Evolutionary conservation across 2,888 invertebrate species (phyloP), one percentile per base, ranked within the genome.

Genomic region (Nemurella pictetii): DNA sequence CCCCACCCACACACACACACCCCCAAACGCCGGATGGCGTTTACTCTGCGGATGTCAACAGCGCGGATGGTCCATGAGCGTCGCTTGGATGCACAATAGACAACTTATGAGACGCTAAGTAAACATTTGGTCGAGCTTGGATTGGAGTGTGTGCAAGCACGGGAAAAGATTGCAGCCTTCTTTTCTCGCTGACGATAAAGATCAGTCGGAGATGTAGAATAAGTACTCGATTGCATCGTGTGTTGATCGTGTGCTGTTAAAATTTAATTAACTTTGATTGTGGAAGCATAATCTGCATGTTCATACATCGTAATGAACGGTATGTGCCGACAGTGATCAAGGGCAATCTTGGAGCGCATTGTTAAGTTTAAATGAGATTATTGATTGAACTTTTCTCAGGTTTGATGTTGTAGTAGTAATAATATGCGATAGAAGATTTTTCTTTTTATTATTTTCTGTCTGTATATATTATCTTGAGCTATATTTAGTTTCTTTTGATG

Each of bases 61-160:
- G 5, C 75, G 75, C 55, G 55, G 55, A 55, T 55, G 1, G 55
- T 12, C 75, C 75, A 25, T 75, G n/a, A 9, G 75, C 75, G 26
- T 27, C 78, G 78, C 78, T 78, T 15, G 28, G 27, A 12, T 3
- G 78, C 78, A 78, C 78, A 78, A 78, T 78, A 29, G 78, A 78
- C 78, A 78, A 78, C 78, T 78, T 78, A 78, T 78, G 78, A 78
- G 30, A 30, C 2, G 30, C 30, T 20, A 78, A 30, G 78, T 78
- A 7, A 78, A 78, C 78, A 78, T 9, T 2, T 4, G 26, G 75
- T 15, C 4, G 78, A 29, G 25, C 78, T 28, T 12, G 12, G 28
- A 29, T 25, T 7, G 3, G 30, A 30, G 78, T 4, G 55, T 9
- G 32, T 3, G 3, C 9, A 3, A 32, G 32, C 55, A 55, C 12